A percentile compares a stretch with the other conserved stretches of the same genome.
These are phyloP conservation scores for Emydoidea blandingii DNA, from an alignment of 2,797 vertebrate species.

Conservation along the genomic window DNA sequence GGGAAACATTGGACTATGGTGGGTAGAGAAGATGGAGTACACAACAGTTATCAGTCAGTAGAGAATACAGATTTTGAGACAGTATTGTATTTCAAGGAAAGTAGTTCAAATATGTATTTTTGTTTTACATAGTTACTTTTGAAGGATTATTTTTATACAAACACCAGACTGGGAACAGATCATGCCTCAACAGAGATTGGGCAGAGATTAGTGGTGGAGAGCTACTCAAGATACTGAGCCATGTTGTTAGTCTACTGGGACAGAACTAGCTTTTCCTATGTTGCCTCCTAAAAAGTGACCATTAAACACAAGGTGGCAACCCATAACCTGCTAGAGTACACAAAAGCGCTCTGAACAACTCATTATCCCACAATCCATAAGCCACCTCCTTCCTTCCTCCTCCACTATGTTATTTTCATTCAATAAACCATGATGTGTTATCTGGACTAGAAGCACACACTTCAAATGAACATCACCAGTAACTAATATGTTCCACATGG, in stretches of 20 bases:
- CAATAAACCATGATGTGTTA: neutral
- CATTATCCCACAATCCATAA: neutral
- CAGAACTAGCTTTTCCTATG: neutral
- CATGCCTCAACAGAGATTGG: too few relatives aligned
- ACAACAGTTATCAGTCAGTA: neutral
- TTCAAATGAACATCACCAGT: neutral
- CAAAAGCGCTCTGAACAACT: neutral
- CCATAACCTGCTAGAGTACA: neutral
- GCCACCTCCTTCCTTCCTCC: neutral
- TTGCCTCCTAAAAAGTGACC: neutral
- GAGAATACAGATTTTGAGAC: too few relatives aligned
- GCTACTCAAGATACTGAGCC: neutral
- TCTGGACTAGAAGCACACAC: neutral
- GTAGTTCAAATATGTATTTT: neutral
- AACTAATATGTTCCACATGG: neutral
- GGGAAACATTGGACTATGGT: neutral
- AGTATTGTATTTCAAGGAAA: neutral
- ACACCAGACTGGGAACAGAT: neutral
- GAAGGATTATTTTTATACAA: too few relatives aligned
- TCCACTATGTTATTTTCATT: neutral
- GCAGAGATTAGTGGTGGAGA: neutral
- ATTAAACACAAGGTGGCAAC: neutral
- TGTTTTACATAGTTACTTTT: neutral
- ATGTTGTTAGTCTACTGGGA: neutral
- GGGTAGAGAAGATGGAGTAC: neutral